These are phyloP conservation scores for Coptodon bakossiorum DNA, from an alignment of 2,113 vertebrate species.

Conservation along the genomic window DNA sequence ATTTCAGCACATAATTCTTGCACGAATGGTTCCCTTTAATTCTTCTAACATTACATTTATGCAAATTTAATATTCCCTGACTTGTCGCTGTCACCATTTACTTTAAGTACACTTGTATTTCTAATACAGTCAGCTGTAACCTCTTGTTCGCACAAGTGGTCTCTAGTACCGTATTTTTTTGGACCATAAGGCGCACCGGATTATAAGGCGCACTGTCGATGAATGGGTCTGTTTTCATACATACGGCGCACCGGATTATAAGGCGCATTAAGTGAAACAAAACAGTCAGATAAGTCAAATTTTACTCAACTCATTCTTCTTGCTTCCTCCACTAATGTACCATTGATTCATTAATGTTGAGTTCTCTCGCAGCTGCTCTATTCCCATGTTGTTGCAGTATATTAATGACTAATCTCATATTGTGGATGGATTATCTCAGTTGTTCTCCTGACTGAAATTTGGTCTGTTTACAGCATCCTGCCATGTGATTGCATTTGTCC, in stretches of 20 bases:
- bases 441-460: neutral
- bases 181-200: rapidly evolving
- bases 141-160: neutral
- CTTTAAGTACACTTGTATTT: neutral
- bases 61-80: neutral
- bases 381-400: neutral
- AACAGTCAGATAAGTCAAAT: neutral
- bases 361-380: neutral
- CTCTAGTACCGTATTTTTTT: neutral
- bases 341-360: rapidly evolving
- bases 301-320: neutral
- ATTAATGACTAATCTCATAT: rapidly evolving
- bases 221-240: neutral
- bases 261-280: neutral
- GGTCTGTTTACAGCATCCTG: neutral
- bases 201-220: neutral
- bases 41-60: neutral
- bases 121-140: neutral
- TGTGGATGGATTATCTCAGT: neutral
- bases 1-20: neutral
- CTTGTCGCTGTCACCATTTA: neutral
- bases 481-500: neutral
- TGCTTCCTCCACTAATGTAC: rapidly evolving
- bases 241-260: rapidly evolving
- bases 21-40: neutral